Base-by-base conservation (phyloP, 1,140 invertebrate species). In the Zaprionus gabonicus region DNA sequence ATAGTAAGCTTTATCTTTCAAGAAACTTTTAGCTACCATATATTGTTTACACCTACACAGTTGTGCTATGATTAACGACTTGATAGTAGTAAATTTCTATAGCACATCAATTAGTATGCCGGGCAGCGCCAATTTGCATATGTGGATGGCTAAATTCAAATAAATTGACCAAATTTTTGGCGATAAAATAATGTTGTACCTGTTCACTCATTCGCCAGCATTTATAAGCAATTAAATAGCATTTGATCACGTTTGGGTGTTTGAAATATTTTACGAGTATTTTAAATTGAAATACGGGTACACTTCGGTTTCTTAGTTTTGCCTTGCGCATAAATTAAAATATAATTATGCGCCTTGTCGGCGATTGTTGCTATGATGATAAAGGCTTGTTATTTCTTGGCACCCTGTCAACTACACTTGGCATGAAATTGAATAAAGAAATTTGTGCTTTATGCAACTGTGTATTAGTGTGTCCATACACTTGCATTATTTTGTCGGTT, bases 331-430 rank as follows among this genome's bases (percentile, higher is more conserved):
- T 88, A 88, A 88, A 90, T 88, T 85, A 88, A 73, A 88, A 88
- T 88, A 88, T 85, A 87, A 87, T 87, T 87, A 87, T 90, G 85
- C 84, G 84, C 81, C 81, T 86, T 78, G 85, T 82, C 75, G 71
- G 76, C 78, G 75, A 86, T 80, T 87, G 80, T 87, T 63, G 63
- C 71, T 76, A 71, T 81, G 73, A 88, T 86, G 70, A 82, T 76
- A 67, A 88, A 88, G 76, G 78, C 72, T 44, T 66, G 44, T 66
- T 36, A 67, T 60, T 69, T 71, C 64, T 87, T 84, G 81, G 78
- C 84, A 64, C n/a, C 69, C 51, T 71, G 62, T 73, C 84, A 88
- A 83, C 57, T 73, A 28, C 44, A 62, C 55, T 65, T 76, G 69
- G 62, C 74, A 71, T 46, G 13, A 63, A 71, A 9, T 44, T 64